These are phyloP conservation scores for Drosophila mojavensis DNA, from an alignment of 1,140 invertebrate genomes.

Conservation along the genomic window DNA sequence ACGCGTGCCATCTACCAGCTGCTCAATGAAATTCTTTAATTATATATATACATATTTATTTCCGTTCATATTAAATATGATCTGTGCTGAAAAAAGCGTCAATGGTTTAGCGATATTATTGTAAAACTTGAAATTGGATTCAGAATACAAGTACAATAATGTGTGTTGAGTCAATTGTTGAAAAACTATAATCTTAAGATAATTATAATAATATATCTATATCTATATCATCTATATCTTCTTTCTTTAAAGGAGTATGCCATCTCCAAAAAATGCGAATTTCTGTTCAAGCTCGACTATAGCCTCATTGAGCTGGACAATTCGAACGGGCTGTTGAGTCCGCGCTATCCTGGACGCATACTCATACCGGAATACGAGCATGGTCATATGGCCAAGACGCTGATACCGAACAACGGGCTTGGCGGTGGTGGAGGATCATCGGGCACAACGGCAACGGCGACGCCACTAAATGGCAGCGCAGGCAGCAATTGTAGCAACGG, in stretches of 20 bases:
- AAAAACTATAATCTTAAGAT: background rate
- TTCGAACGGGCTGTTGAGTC: conserved; percentile 88
- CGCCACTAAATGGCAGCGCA: conserved; percentile 58
- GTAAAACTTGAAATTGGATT: no score
- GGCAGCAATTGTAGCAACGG: conserved; percentile 54
- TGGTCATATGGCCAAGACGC: conserved; percentile 77
- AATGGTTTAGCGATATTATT: no score
- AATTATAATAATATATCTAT: background rate
- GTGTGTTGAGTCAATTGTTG: no score
- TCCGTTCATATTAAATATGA: background rate
- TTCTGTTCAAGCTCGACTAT: conserved; percentile 88
- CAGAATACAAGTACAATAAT: no score
- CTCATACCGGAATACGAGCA: conserved; percentile 89
- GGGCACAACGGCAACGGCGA: conserved; percentile 59
- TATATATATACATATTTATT: background rate
- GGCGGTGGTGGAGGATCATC: conserved; percentile 40
- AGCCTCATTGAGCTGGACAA: conserved; percentile 88
- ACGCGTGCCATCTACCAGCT: conserved; percentile 14
- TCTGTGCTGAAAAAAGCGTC: no score
- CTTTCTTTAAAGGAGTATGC: conserved; percentile 85
- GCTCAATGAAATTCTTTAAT: conserved; percentile 1
- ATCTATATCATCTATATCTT: background rate
- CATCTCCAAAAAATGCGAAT: conserved; percentile 87
- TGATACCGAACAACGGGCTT: conserved; percentile 59
- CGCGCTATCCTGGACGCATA: conserved; percentile 90